Percentiles rank a stretch among this genome's conserved stretches.
Conservation (phyloP, 2,797 vertebrate genomes). For the Cynodonichthys magdalenae region DNA sequence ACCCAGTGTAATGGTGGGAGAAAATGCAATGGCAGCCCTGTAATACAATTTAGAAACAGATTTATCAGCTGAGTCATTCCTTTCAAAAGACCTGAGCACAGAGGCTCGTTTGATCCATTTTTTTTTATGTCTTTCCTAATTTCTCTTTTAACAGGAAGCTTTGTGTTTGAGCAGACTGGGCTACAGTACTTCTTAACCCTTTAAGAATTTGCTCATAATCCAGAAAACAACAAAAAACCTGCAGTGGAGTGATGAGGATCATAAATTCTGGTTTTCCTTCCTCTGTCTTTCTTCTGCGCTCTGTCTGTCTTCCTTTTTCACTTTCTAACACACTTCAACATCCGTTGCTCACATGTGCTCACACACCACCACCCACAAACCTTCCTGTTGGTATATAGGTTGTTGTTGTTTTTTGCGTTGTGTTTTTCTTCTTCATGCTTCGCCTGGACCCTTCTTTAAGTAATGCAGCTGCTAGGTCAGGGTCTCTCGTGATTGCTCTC, state of each 20-base stretch:
- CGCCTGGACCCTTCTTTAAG: conserved; percentile 90
- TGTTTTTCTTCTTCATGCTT: conserved; percentile 94
- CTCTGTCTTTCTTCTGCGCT: conserved; percentile 33
- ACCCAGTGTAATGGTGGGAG: not conserved
- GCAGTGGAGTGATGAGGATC: conserved; percentile 80
- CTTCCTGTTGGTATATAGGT: conserved; percentile 80
- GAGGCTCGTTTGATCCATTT: not conserved
- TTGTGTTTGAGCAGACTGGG: conserved; percentile 45
- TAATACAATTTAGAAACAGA: conserved; percentile 5
- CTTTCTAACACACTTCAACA: conserved; percentile 64
- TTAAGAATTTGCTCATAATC: conserved; percentile 60
- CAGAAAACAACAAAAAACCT: conserved; percentile 64
- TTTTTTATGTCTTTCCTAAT: conserved; percentile 57
- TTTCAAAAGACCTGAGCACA: not conserved
- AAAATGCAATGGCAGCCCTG: not conserved
- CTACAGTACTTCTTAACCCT: conserved; percentile 51
- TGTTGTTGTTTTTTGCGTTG: conserved; percentile 81
- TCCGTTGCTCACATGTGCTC: conserved; percentile 75
- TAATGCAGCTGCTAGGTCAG: conserved; percentile 98
- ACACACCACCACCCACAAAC: conserved; percentile 78
- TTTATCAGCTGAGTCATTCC: conserved; percentile 4
- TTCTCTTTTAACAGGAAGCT: conserved; percentile 45
- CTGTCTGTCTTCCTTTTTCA: conserved; percentile 39
- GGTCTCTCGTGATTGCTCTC: conserved; percentile 99
- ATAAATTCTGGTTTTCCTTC: conserved; percentile 54